phyloP scores from a whole-genome alignment of 2,797 vertebrate species.

The Tauraco hartlaubi region DNA sequence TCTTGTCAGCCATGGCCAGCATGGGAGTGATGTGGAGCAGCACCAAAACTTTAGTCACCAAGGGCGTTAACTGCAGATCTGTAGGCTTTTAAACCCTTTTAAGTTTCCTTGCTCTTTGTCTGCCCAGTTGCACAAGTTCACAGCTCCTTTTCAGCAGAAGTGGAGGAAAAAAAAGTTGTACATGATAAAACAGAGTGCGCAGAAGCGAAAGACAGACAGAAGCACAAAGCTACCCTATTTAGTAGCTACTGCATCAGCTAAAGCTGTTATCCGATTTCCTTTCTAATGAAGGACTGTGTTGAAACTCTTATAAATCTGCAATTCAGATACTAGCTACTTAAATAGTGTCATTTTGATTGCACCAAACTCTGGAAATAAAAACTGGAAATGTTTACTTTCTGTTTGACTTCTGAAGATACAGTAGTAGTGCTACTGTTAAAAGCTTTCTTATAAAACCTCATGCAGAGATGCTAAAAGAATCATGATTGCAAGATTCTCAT shows the following conservation, averaged over 20 bases:
- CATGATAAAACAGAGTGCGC: not conserved
- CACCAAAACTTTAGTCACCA: slow-evolving; percentile 42
- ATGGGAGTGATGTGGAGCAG: not conserved
- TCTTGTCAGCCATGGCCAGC: not conserved
- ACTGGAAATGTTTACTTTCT: not conserved
- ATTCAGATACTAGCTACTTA: not conserved
- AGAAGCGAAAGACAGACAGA: not conserved
- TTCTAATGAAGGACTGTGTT: not conserved
- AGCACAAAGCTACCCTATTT: not conserved
- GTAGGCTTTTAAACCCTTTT: not conserved
- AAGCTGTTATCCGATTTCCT: not conserved
- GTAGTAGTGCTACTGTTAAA: not conserved
- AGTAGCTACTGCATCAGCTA: not conserved
- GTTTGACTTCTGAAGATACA: not conserved
- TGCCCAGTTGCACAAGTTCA: not conserved
- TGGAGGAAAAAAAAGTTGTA: not conserved
- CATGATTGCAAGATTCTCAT: not conserved
- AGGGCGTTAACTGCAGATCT: slow-evolving; percentile 2
- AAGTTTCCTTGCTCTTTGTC: not conserved
- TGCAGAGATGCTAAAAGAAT: not conserved
- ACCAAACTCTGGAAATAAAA: not conserved
- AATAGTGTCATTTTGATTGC: not conserved
- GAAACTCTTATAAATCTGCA: not conserved
- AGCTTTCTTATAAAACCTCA: not conserved
- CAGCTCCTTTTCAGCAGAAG: not conserved